Conservation (phyloP, 2,113 vertebrate species). For the Dipodomys spectabilis region DNA sequence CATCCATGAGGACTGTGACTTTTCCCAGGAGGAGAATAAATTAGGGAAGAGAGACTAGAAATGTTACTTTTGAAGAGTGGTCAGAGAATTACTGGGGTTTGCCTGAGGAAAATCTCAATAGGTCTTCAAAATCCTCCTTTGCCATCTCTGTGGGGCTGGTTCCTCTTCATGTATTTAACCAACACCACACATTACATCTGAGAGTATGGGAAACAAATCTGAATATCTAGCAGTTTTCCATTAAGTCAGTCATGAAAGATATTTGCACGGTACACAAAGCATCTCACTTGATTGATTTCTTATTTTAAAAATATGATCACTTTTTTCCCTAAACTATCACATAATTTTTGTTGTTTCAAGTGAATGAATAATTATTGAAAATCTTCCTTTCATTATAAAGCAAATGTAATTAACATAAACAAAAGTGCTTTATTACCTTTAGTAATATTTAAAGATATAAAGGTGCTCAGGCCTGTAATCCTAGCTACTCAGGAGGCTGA, state of each 20-base stretch:
- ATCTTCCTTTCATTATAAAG: background rate
- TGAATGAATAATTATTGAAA: background rate
- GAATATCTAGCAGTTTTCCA: background rate
- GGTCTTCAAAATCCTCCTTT: background rate
- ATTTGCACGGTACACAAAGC: background rate
- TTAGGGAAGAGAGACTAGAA: background rate
- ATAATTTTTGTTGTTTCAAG: background rate
- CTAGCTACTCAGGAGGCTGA: too few relatives aligned
- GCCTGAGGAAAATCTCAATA: background rate
- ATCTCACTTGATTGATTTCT: background rate
- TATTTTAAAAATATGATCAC: background rate
- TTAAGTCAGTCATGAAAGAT: background rate
- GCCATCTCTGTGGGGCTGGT: background rate
- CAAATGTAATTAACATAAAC: background rate
- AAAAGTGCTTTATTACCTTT: background rate
- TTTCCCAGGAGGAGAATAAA: background rate
- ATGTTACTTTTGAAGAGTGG: background rate
- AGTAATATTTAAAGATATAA: background rate
- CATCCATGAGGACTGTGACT: background rate
- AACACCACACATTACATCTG: background rate
- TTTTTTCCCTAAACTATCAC: background rate
- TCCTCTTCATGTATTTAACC: background rate
- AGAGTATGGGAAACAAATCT: background rate
- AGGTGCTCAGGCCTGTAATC: background rate
- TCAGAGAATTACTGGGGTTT: background rate